Conservation (phyloP, 2,888 invertebrate genomes). For the Branchipolynoe longqiensis region DNA sequence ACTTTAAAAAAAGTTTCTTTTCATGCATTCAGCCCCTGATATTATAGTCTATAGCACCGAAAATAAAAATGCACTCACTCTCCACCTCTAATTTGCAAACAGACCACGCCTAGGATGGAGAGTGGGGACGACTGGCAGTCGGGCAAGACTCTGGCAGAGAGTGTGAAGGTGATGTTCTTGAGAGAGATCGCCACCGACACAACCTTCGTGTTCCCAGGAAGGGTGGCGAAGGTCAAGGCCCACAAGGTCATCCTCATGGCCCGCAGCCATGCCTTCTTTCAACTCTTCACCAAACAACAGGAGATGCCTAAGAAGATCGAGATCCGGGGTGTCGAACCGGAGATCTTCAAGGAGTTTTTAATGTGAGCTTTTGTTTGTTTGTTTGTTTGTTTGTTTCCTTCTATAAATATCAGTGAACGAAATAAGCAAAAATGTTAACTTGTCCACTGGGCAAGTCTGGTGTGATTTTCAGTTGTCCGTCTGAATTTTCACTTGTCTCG, state of each 20-base stretch:
- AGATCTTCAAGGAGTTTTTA: constrained; percentile 6
- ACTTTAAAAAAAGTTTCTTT: neutral
- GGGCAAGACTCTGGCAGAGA: constrained; percentile 4
- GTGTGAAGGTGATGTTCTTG: neutral
- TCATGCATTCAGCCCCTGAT: neutral
- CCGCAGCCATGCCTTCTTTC: constrained; percentile 6
- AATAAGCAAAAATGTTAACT: neutral
- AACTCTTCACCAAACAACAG: neutral
- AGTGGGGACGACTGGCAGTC: constrained; percentile 29
- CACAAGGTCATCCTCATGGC: constrained; percentile 34
- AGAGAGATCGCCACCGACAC: constrained; percentile 14
- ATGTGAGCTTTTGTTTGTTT: no score
- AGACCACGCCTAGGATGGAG: no score
- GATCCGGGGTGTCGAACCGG: neutral
- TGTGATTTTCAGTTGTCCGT: no score
- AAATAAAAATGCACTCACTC: no score
- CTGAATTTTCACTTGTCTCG: no score
- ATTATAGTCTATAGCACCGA: no score
- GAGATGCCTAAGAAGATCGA: neutral
- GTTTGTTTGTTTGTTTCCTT: neutral
- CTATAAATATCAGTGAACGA: neutral
- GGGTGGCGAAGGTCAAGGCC: constrained; percentile 5
- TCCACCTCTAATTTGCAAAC: no score
- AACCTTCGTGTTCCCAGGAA: neutral
- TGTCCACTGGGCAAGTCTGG: no score